phyloP scores from a whole-genome alignment of 1,140 invertebrate genomes.

The Lerema accius region DNA sequence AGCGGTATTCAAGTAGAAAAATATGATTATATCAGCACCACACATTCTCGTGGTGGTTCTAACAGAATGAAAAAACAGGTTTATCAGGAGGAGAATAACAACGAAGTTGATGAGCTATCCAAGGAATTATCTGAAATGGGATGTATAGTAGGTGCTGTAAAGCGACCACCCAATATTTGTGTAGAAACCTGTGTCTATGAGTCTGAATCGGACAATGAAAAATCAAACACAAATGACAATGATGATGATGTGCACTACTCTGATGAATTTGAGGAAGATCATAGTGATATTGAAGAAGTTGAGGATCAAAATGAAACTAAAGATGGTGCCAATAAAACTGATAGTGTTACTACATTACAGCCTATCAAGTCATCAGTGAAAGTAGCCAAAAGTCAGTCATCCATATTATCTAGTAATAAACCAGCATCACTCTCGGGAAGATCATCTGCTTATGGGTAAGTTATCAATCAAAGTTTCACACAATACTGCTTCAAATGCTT shows the following conservation, averaged over 20 bases:
- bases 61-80: constrained; percentile 67
- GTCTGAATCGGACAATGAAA: constrained; percentile 53
- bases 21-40: constrained; percentile 49
- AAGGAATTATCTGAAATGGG: constrained; percentile 77
- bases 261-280: constrained; percentile 79
- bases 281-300: constrained; percentile 55
- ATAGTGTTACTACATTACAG: constrained; percentile 17
- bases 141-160: constrained; percentile 70
- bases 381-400: constrained; percentile 65
- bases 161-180: constrained; percentile 70
- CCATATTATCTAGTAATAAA: constrained; percentile 57
- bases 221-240: constrained; percentile 39
- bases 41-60: constrained; percentile 67
- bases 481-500: no score
- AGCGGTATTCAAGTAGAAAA: constrained; percentile 55
- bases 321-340: constrained; percentile 39
- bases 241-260: constrained; percentile 68
- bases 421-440: constrained; percentile 55
- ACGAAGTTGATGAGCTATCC: constrained; percentile 73
- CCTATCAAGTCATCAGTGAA: constrained; percentile 49
- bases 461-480: no score
- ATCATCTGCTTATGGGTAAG: constrained; percentile 68
- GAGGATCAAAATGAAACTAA: constrained; percentile 42
- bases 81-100: constrained; percentile 78
- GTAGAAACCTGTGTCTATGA: constrained; percentile 69